Percentiles rank a stretch among this genome's conserved stretches.
Conservation (phyloP, 2,113 vertebrate species). For the Xyliphius kryptos region DNA sequence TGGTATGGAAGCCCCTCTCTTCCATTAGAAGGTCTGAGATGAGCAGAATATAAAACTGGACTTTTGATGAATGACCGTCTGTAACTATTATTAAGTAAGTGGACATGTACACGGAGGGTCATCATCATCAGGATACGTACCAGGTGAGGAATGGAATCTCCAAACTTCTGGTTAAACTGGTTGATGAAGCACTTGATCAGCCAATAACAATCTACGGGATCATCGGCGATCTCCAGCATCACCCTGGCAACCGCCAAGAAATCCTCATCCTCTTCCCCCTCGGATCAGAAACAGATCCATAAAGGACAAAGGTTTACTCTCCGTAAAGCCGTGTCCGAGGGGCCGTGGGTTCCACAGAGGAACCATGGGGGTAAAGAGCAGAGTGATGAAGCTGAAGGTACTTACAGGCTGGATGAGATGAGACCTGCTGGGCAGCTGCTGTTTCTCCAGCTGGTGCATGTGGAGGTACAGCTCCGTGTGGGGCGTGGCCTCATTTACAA, state of each 20-base stretch:
- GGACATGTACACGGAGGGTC: neutral
- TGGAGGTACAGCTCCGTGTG: conserved; percentile 79
- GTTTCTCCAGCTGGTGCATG: conserved; percentile 85
- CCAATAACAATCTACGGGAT: conserved; percentile 89
- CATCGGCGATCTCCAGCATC: conserved; percentile 90
- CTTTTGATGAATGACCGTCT: no score
- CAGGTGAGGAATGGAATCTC: conserved; percentile 82
- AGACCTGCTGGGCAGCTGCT: conserved; percentile 75
- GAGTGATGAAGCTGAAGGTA: no score
- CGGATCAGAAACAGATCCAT: conserved; percentile 19
- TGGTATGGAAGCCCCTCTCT: no score
- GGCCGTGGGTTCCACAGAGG: no score
- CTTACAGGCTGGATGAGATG: conserved; percentile 71
- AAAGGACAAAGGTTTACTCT: no score
- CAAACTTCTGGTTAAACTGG: conserved; percentile 84
- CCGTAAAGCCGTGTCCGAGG: no score
- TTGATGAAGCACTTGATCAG: conserved; percentile 84
- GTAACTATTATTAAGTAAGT: no score
- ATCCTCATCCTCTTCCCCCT: conserved; percentile 82
- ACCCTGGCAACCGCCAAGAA: conserved; percentile 84
- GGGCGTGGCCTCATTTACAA: conserved; percentile 70
- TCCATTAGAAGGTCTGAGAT: no score
- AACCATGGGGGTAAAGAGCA: no score
- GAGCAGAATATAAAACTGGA: no score
- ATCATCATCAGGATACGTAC: conserved; percentile 55